phyloP scores from a whole-genome alignment of 2,113 vertebrate species.

The Calyptomena viridis region DNA sequence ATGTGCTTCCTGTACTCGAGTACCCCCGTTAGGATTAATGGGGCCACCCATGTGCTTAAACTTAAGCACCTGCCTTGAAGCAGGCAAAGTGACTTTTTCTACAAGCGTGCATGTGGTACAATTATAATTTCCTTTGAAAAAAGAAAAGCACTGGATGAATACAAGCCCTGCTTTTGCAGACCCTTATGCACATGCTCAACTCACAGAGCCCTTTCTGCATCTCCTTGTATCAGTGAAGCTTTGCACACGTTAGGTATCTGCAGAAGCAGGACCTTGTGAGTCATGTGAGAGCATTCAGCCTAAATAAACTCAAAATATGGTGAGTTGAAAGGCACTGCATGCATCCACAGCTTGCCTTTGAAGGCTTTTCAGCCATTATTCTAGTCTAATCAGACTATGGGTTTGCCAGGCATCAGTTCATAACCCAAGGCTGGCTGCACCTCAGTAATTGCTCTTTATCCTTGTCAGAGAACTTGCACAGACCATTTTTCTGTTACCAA shows the following conservation, averaged over 20 bases:
- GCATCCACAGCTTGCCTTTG: neutral
- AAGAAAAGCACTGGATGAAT: neutral
- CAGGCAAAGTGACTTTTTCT: neutral
- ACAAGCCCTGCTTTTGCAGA: neutral
- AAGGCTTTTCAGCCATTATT: neutral
- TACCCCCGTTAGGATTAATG: neutral
- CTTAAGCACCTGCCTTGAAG: slow-evolving; percentile 32
- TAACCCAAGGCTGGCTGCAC: neutral
- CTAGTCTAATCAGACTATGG: neutral
- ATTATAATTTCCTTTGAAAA: neutral
- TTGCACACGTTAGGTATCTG: rapidly evolving
- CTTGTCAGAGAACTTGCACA: neutral
- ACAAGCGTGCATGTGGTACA: neutral
- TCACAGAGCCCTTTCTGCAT: neutral
- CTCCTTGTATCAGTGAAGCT: neutral
- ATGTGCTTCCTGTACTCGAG: neutral
- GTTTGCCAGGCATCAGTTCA: neutral
- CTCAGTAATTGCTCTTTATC: neutral
- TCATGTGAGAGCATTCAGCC: neutral
- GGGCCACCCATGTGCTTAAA: slow-evolving; percentile 46
- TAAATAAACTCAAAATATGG: neutral
- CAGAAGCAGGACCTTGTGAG: neutral
- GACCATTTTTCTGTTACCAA: neutral
- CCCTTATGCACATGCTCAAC: neutral
- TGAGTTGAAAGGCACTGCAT: neutral